Base-by-base conservation (phyloP, 1,140 invertebrate genomes). In the Teleogryllus occipitalis region DNA sequence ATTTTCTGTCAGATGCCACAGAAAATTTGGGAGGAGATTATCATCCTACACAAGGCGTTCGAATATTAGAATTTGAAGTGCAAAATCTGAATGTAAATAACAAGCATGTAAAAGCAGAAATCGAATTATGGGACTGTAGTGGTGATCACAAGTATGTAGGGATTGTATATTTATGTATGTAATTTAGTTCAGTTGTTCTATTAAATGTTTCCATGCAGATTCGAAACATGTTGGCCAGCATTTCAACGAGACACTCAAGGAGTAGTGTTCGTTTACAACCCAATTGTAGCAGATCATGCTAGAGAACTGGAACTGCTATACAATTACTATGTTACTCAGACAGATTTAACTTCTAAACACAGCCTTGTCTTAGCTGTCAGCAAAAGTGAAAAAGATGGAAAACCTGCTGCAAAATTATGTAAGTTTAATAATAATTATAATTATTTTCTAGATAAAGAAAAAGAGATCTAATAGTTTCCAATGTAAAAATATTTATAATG, bases 171-270 rank as follows among this genome's bases (percentile, higher is more conserved):
- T 46, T 76, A 15, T 27, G 15, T 27, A 22, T 7, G 7, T 15
- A 3, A 7, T 22, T 18, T 46, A 21, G 12, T 75, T n/a, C 74
- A 21, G 8, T 74, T 21, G n/a, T 75, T 39, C 7, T 22, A 75
- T 75, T 22, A 75, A 5, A 15, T 75, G 21, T 72, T 72, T 72
- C 6, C 8, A 47, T 86, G 47, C 81, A 95, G 93, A 83, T 94
- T 90, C 87, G 91, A 93, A 84, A 87, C 88, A 18, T 95, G 92
- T 84, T 96, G 94, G 94, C 91, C 94, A 77, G 92, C 92, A 10
- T 88, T 95, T 80, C 89, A 91, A 74, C 87, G 89, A 84, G 90
- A 92, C 83, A 87, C 90, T 6, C 89, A 91, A 82, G 94, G 93
- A 39, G 89, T 94, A n/a, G 89, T 95, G 76, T 89, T 95, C 82